phyloP scores from a whole-genome alignment of 2,888 invertebrate genomes.

The Aromia moschata region DNA sequence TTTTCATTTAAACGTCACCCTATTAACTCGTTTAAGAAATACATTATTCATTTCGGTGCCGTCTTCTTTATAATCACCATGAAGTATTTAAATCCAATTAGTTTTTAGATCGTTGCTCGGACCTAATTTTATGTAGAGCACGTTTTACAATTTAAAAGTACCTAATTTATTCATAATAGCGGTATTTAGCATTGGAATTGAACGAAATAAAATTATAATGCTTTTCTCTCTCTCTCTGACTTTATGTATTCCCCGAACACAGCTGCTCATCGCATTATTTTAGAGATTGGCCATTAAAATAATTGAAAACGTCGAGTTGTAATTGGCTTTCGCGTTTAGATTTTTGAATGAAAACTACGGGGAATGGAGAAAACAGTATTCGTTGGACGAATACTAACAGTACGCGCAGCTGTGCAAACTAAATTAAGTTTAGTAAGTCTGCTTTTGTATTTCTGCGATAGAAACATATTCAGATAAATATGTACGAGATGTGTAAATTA shows the following conservation, averaged over 20 bases:
- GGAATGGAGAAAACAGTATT: too few relatives aligned
- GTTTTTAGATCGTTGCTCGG: constrained; percentile 19
- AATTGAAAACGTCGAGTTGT: constrained; percentile 11
- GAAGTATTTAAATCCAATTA: constrained; percentile 26
- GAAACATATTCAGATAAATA: too few relatives aligned
- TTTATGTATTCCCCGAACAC: not conserved
- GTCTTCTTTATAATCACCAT: constrained; percentile 15
- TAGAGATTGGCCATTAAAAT: constrained; percentile 11
- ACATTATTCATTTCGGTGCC: constrained; percentile 14
- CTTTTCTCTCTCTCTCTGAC: not conserved
- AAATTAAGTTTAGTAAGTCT: too few relatives aligned
- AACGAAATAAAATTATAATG: constrained; percentile 19
- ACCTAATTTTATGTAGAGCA: constrained; percentile 16
- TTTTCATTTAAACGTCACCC: not conserved
- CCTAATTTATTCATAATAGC: constrained; percentile 27
- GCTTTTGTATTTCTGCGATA: too few relatives aligned
- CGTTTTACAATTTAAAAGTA: constrained; percentile 24
- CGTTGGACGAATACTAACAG: too few relatives aligned
- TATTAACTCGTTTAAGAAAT: constrained; percentile 13
- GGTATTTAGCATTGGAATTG: constrained; percentile 19
- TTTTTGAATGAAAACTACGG: constrained; percentile 7
- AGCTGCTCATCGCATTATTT: constrained; percentile 14
- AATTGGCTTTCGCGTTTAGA: constrained; percentile 3
- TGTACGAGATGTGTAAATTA: too few relatives aligned
- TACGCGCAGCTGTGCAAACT: too few relatives aligned